A percentile compares a stretch with the other conserved stretches of the same genome.
Conservation (phyloP, 2,797 vertebrate genomes). For the Chrosomus eos region DNA sequence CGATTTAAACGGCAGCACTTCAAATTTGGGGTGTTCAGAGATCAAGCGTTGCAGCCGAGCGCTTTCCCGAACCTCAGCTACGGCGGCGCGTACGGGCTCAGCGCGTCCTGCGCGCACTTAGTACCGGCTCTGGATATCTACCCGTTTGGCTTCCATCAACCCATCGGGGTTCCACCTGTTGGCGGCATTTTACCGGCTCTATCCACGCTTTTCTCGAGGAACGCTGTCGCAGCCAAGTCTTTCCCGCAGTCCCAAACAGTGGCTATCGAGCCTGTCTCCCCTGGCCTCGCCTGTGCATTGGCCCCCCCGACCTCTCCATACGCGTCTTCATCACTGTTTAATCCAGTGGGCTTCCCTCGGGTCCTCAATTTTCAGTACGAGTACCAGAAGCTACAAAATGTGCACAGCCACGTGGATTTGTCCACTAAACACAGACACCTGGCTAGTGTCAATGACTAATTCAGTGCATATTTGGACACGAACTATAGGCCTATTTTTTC, state of each 20-base stretch:
- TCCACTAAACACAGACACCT: slow-evolving; percentile 65
- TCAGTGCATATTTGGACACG: neutral
- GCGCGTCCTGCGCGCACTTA: slow-evolving; percentile 72
- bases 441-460: slow-evolving; percentile 47
- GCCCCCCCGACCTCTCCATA: slow-evolving; percentile 67
- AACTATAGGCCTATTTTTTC: neutral
- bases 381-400: slow-evolving; percentile 75
- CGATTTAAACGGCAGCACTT: slow-evolving; percentile 86
- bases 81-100: slow-evolving; percentile 71
- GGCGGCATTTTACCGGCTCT: slow-evolving; percentile 78
- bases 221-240: slow-evolving; percentile 74
- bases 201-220: slow-evolving; percentile 79
- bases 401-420: slow-evolving; percentile 64
- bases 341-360: slow-evolving; percentile 72
- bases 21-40: slow-evolving; percentile 73
- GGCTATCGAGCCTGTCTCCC: slow-evolving; percentile 68
- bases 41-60: slow-evolving; percentile 73
- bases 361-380: slow-evolving; percentile 75
- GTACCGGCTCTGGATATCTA: slow-evolving; percentile 76
- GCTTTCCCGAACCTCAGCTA: slow-evolving; percentile 70
- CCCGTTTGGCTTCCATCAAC: slow-evolving; percentile 72
- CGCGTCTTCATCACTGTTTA: slow-evolving; percentile 71
- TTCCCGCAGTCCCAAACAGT: slow-evolving; percentile 71
- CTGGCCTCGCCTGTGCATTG: slow-evolving; percentile 64
- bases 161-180: slow-evolving; percentile 74